These are phyloP conservation scores for Tryphoninae sp. DNA, from an alignment of 2,888 invertebrate species.

Conservation along the genomic window DNA sequence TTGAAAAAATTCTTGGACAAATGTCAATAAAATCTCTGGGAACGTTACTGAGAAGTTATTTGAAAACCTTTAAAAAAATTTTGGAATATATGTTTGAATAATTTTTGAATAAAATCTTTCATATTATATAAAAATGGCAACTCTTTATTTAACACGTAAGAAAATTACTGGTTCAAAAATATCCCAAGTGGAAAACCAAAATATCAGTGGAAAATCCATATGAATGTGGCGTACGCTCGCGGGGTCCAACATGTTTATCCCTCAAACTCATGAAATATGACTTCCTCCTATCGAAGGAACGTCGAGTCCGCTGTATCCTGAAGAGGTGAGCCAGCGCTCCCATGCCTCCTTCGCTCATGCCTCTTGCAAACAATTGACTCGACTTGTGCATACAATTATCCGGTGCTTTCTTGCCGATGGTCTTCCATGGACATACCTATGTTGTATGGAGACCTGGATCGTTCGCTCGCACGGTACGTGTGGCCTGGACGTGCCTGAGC, in stretches of 20 bases:
- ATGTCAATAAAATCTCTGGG: too few species aligned
- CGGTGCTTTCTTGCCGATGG: constrained; percentile 71
- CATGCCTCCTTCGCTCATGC: constrained; percentile 58
- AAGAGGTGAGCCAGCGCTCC: constrained; percentile 45
- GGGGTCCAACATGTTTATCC: constrained; percentile 47
- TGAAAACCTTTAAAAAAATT: too few species aligned
- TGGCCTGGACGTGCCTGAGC: constrained; percentile 78
- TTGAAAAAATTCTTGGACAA: too few species aligned
- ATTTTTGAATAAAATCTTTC: too few species aligned
- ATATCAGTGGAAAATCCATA: constrained; percentile 29
- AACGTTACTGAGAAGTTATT: too few species aligned
- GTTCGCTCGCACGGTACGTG: constrained; percentile 72
- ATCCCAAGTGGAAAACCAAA: neutral
- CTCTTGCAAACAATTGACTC: constrained; percentile 69
- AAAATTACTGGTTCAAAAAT: constrained; percentile 3
- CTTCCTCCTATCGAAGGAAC: constrained; percentile 69
- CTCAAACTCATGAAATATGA: constrained; percentile 67
- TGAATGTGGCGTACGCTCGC: constrained; percentile 45
- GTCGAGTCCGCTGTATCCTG: constrained; percentile 57
- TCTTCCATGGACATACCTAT: constrained; percentile 73
- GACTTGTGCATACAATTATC: constrained; percentile 77
- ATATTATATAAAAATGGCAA: too few species aligned
- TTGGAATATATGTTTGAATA: too few species aligned
- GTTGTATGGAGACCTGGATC: constrained; percentile 70
- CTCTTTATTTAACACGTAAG: neutral